These are phyloP conservation scores for Cephalopholis sonnerati DNA, from an alignment of 2,113 vertebrate species.

Conservation along the genomic window DNA sequence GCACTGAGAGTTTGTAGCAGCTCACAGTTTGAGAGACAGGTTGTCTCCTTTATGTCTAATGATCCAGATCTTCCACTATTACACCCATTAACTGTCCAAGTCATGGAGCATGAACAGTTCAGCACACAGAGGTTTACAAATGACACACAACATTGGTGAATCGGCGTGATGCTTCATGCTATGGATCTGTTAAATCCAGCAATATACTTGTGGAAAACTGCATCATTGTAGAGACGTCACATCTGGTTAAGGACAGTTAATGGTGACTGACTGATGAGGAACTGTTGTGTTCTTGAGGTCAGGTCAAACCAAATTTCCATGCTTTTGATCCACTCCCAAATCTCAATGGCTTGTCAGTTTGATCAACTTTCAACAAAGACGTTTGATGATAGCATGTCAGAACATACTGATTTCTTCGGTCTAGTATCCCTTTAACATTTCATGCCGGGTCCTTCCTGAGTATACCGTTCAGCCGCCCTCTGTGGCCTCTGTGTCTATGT, in stretches of 20 bases:
- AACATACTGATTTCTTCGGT: conserved; percentile 28
- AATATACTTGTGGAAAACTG: neutral
- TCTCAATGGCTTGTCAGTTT: neutral
- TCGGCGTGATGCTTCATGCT: conserved; percentile 17
- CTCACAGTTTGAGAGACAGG: conserved; percentile 29
- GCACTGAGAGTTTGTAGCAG: conserved; percentile 36
- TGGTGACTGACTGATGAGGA: conserved; percentile 25
- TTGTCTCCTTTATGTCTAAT: conserved; percentile 29
- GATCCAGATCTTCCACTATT: conserved; percentile 43
- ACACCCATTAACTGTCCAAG: neutral
- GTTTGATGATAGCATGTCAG: conserved; percentile 42
- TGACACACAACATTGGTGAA: neutral
- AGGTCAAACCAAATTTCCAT: neutral
- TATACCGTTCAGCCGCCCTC: conserved; percentile 70
- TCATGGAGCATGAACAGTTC: conserved; percentile 21
- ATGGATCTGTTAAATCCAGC: neutral
- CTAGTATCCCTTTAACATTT: conserved; percentile 68
- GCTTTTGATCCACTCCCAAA: neutral
- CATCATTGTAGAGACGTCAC: conserved; percentile 4
- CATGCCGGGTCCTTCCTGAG: conserved; percentile 59
- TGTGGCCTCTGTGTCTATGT: conserved; percentile 81
- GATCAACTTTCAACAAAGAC: conserved; percentile 28
- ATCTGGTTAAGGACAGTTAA: conserved; percentile 11
- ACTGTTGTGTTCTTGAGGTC: neutral
- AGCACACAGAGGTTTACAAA: conserved; percentile 41